Percentiles rank a stretch among this genome's conserved stretches.
Conservation (phyloP, 2,888 invertebrate species). For the Drosophila kanekoi region DNA sequence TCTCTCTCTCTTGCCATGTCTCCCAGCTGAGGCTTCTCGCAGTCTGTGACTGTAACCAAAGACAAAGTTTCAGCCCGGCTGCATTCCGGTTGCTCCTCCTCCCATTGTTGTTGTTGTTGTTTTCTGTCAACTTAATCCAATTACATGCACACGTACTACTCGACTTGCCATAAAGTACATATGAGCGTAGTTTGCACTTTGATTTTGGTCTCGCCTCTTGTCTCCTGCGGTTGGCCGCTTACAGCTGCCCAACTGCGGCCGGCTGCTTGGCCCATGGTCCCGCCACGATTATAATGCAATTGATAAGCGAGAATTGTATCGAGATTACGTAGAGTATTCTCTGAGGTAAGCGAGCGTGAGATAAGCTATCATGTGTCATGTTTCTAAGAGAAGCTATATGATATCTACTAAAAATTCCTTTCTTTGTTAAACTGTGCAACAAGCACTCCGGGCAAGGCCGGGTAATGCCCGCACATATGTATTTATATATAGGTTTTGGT, state of each 20-base stretch:
- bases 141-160: constrained; percentile 49
- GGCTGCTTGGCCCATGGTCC: constrained; percentile 12
- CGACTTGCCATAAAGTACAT: constrained; percentile 10
- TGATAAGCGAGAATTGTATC: constrained; percentile 27
- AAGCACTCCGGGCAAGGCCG: too few species aligned
- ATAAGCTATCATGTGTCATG: not conserved
- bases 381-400: constrained; percentile 4
- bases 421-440: too few species aligned
- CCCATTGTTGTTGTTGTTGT: constrained; percentile 36
- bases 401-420: not conserved
- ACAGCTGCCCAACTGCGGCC: constrained; percentile 1
- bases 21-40: constrained; percentile 36
- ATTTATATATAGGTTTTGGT: not conserved
- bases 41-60: constrained; percentile 57
- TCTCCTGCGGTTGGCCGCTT: constrained; percentile 9
- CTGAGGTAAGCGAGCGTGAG: not conserved
- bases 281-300: constrained; percentile 32
- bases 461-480: not conserved
- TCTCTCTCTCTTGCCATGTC: not conserved
- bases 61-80: constrained; percentile 70
- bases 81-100: constrained; percentile 43
- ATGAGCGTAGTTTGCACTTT: constrained; percentile 52
- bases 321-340: constrained; percentile 2
- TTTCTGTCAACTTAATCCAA: constrained; percentile 76
- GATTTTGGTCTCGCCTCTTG: constrained; percentile 33